Conservation (phyloP, 2,113 vertebrate species). For the Seriola rivoliana region DNA sequence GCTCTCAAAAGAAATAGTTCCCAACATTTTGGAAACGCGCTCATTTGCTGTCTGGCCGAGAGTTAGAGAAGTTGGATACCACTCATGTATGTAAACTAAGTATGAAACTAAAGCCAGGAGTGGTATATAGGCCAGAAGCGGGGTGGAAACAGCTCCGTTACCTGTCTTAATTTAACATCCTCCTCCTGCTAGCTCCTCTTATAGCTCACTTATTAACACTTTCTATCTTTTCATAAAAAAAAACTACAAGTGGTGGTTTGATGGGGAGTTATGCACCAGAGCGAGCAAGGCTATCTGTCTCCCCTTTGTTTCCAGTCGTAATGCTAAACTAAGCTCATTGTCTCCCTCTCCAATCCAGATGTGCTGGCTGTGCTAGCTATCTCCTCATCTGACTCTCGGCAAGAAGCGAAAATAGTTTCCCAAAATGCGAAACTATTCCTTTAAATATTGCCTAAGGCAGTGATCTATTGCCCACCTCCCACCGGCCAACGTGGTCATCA, state of each 20-base stretch:
- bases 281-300: background rate
- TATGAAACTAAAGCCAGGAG: background rate
- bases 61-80: background rate
- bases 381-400: background rate
- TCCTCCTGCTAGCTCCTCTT: background rate
- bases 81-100: background rate
- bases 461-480: constrained; percentile 9
- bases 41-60: background rate
- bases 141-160: background rate
- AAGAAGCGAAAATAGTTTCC: constrained; percentile 13
- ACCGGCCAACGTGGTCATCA: background rate
- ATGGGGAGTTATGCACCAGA: background rate
- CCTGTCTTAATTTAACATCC: background rate
- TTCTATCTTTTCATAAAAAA: background rate
- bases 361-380: background rate
- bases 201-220: constrained; percentile 11
- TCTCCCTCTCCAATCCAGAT: background rate
- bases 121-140: background rate
- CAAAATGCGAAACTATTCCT: constrained; percentile 24
- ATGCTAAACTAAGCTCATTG: constrained; percentile 1
- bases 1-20: constrained; percentile 31
- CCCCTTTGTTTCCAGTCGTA: background rate
- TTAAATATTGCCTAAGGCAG: constrained; percentile 15
- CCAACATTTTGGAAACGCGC: background rate
- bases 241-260: background rate